phyloP scores from a whole-genome alignment of 2,797 vertebrate species.

The Vultur gryphus region DNA sequence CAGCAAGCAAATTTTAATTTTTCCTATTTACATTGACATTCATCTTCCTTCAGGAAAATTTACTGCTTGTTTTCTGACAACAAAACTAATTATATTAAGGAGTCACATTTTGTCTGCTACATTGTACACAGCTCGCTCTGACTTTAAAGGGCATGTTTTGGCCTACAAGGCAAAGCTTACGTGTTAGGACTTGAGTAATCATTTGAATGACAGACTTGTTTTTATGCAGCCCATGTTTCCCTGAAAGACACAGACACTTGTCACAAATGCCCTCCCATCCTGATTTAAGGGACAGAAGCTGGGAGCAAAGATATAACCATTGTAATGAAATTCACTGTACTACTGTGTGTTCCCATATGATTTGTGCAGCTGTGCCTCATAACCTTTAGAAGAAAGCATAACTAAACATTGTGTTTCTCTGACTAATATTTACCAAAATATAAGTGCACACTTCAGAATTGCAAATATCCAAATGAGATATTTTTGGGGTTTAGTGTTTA shows the following conservation, averaged over 20 bases:
- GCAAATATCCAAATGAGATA: neutral
- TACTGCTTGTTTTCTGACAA: neutral
- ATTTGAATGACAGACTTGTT: neutral
- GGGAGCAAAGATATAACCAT: neutral
- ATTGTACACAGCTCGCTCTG: neutral
- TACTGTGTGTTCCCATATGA: neutral
- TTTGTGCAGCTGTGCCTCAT: slow-evolving; percentile 34
- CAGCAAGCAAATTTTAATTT: neutral
- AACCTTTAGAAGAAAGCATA: slow-evolving; percentile 29
- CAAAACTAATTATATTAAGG: neutral
- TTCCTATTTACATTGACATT: neutral
- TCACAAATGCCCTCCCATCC: neutral
- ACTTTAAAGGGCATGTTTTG: neutral
- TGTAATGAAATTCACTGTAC: neutral
- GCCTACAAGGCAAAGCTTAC: neutral
- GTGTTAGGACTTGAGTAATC: neutral
- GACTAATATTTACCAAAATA: slow-evolving; percentile 34
- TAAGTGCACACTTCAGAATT: neutral
- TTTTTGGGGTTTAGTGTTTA: neutral
- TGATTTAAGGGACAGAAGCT: neutral
- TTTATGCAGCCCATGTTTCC: neutral
- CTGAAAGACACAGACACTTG: neutral
- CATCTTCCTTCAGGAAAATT: neutral
- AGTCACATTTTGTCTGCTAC: neutral
- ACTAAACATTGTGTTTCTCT: neutral